Conservation (phyloP, 2,888 invertebrate species). For the Caenorhabditis sp. region DNA sequence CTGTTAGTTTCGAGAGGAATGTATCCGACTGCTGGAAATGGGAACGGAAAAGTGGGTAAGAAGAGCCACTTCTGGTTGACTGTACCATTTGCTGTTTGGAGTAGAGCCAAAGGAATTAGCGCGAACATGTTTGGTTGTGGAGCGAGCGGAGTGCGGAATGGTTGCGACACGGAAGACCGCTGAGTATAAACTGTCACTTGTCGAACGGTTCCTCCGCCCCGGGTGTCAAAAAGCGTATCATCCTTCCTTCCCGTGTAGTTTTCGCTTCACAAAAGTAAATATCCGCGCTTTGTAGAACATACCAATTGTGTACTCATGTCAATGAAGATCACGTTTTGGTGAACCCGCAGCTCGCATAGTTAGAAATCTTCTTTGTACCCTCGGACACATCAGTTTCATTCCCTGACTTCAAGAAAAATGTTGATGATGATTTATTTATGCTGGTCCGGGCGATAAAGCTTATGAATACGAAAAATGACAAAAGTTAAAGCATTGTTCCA, state of each 20-base stretch:
- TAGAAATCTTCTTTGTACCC: conserved; percentile 34
- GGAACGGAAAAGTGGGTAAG: conserved; percentile 13
- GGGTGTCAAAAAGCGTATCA: conserved; percentile 63
- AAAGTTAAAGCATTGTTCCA: conserved; percentile 23
- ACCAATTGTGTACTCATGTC: conserved; percentile 57
- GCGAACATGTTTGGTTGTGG: conserved; percentile 20
- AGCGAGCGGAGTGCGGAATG: conserved; percentile 1
- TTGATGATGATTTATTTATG: too few species aligned
- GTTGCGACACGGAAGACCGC: conserved; percentile 23
- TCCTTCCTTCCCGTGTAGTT: conserved; percentile 46
- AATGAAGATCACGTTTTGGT: conserved; percentile 50
- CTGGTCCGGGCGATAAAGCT: too few species aligned
- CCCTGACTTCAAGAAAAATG: too few species aligned
- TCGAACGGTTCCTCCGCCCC: conserved; percentile 25
- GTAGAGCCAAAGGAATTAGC: conserved; percentile 25
- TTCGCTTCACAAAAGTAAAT: conserved; percentile 45
- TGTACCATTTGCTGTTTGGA: conserved; percentile 39
- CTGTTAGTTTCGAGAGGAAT: conserved; percentile 48
- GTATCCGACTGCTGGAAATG: conserved; percentile 51
- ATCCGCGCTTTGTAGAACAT: conserved; percentile 54
- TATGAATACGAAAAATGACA: not conserved
- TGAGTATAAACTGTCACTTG: conserved; percentile 24
- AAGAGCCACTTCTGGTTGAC: conserved; percentile 13
- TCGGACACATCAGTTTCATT: conserved; percentile 25
- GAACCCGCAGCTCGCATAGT: conserved; percentile 40